These are phyloP conservation scores for Tachysurus fulvidraco DNA, from an alignment of 2,113 vertebrate genomes.

Conservation along the genomic window DNA sequence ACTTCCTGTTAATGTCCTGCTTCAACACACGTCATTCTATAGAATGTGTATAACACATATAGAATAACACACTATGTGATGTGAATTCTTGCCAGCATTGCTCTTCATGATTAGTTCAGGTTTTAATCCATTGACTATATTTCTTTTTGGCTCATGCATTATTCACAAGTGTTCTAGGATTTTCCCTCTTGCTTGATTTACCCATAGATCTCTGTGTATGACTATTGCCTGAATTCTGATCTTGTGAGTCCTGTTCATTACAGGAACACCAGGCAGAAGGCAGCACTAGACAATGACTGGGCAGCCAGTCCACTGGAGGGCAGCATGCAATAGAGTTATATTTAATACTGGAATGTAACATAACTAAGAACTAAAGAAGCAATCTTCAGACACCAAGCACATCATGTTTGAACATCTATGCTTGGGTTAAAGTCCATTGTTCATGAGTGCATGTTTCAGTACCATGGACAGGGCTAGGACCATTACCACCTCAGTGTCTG, in stretches of 20 bases:
- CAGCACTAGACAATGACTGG: not conserved
- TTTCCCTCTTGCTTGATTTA: not conserved
- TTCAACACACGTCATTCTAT: too few species aligned
- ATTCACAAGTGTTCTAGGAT: not conserved
- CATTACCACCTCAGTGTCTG: not conserved
- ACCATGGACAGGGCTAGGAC: conserved; percentile 26
- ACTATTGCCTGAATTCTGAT: not conserved
- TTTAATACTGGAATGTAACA: not conserved
- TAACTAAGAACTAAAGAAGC: not conserved
- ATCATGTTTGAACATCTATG: not conserved
- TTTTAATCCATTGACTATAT: not conserved
- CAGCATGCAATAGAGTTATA: not conserved
- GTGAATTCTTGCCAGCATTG: not conserved
- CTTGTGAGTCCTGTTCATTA: not conserved
- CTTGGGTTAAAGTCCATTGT: not conserved
- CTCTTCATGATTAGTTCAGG: not conserved
- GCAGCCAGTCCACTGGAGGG: not conserved
- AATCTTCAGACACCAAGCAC: not conserved
- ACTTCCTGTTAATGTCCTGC: not conserved
- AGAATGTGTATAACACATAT: too few species aligned
- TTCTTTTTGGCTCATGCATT: not conserved
- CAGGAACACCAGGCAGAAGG: not conserved
- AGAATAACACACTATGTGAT: not conserved
- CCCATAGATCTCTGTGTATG: not conserved
- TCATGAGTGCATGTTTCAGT: not conserved